Percentiles rank a stretch among this genome's conserved stretches.
phyloP scores from a whole-genome alignment of 2,113 vertebrate species.

The Tauraco erythrolophus region DNA sequence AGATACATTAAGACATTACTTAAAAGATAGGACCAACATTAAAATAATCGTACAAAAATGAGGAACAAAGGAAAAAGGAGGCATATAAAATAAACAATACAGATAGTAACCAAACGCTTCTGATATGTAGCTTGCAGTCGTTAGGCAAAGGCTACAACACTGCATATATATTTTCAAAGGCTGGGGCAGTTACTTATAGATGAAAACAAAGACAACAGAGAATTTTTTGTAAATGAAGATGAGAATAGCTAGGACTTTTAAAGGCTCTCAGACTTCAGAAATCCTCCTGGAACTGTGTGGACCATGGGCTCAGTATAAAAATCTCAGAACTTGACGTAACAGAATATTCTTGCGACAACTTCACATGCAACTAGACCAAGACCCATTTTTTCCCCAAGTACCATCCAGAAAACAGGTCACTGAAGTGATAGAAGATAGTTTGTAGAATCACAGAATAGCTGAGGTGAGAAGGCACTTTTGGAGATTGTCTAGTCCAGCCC shows the following conservation, averaged over 20 bases:
- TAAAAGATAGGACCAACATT: background rate
- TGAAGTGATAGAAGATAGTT: background rate
- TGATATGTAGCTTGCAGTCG: background rate
- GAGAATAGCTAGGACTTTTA: background rate
- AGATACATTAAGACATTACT: background rate
- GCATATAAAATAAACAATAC: background rate
- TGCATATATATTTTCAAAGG: background rate
- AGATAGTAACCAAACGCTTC: background rate
- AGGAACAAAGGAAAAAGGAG: background rate
- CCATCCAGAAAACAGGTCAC: background rate
- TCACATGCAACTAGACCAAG: background rate
- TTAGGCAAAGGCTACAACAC: background rate
- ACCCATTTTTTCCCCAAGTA: background rate
- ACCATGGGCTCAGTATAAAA: background rate
- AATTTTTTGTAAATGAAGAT: background rate
- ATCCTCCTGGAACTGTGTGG: background rate
- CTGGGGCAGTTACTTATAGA: background rate
- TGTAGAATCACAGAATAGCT: background rate
- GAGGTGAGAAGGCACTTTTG: background rate
- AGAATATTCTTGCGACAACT: background rate
- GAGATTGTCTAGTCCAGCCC: background rate
- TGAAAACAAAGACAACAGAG: background rate
- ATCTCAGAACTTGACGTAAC: background rate
- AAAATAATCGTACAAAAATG: background rate
- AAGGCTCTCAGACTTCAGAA: background rate